Evolutionary conservation across 2,888 invertebrate species (phyloP), one percentile per base, ranked within the genome.

Genomic region (Lymantria monacha): DNA sequence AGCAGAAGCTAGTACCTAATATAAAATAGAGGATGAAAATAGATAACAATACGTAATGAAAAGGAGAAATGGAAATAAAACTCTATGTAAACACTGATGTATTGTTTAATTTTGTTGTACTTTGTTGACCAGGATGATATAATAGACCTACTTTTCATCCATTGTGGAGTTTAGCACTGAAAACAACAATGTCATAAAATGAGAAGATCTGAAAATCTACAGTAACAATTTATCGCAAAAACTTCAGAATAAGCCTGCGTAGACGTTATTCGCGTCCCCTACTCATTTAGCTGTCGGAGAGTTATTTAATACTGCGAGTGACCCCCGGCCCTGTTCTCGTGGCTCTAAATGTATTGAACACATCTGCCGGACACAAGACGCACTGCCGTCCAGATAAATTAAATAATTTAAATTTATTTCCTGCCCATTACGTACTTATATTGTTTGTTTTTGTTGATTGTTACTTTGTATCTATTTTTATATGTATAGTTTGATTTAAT

Each of bases 291-390:
- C 84, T 84, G 87, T 87, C 87, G 82, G 80, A 84, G 83, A 88
- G 89, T 87, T 90, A 88, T 89, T 89, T 89, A 88, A 90, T 89
- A 87, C 85, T 75, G 76, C 81, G 80, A 84, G 79, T 87, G 88
- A 87, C 88, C 90, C 88, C 77, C 79, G 72, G 69, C 71, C 70
- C 69, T 59, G 72, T 66, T 73, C 77, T 79, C 81, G 76, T 78
- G 73, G 70, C 78, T 72, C 79, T 76, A 81, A 83, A 84, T 84
- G 84, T 85, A 87, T 86, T 83, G 84, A 82, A 77, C 83, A 81
- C 87, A 87, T 87, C 85, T 87, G 85, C 85, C 81, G 83, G 85
- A 80, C 83, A 76, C 74, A 68, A 73, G 74, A 74, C 72, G 66
- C 70, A 76, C 76, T 66, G 66, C 75, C 68, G 61, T 68, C 66